A percentile compares a stretch with the other conserved stretches of the same genome.
Conservation (phyloP, 2,888 invertebrate genomes). For the Eremobia ochroleuca region DNA sequence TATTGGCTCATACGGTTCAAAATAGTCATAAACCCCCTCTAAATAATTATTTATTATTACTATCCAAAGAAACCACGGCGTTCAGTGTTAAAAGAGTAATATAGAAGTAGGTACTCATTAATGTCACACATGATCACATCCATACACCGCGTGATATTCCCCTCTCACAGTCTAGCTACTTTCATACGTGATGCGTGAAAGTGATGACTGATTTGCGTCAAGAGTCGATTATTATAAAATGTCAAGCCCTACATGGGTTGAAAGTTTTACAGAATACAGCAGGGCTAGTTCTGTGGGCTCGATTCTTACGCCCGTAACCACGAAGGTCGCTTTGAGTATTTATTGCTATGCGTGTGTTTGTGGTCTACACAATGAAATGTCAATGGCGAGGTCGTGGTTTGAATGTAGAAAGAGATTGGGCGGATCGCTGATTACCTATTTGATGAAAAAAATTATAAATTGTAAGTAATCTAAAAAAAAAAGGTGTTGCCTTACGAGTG, state of each 20-base stretch:
- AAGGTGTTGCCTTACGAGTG: neutral
- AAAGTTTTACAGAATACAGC: conserved; percentile 53
- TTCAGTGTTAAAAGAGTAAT: neutral
- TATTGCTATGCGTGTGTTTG: conserved; percentile 5
- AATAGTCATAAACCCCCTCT: too few relatives aligned
- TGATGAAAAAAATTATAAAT: neutral
- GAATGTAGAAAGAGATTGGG: neutral
- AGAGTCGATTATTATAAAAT: conserved; percentile 50
- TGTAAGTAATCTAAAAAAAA: neutral
- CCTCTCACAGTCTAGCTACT: conserved; percentile 27
- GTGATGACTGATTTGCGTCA: conserved; percentile 48
- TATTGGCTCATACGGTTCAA: too few relatives aligned
- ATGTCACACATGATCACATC: conserved; percentile 17
- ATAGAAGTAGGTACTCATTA: neutral
- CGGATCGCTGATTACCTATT: neutral
- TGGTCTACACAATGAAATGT: neutral
- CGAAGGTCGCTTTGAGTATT: conserved; percentile 37
- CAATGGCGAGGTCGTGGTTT: conserved; percentile 24
- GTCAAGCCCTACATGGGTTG: conserved; percentile 49
- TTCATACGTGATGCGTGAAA: conserved; percentile 53
- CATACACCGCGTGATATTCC: conserved; percentile 18
- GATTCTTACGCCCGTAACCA: conserved; percentile 35
- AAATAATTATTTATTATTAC: too few relatives aligned
- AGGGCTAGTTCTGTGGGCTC: conserved; percentile 43
- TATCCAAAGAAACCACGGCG: too few relatives aligned